Conservation (phyloP, 2,797 vertebrate genomes). For the Myiotriccus ornatus region DNA sequence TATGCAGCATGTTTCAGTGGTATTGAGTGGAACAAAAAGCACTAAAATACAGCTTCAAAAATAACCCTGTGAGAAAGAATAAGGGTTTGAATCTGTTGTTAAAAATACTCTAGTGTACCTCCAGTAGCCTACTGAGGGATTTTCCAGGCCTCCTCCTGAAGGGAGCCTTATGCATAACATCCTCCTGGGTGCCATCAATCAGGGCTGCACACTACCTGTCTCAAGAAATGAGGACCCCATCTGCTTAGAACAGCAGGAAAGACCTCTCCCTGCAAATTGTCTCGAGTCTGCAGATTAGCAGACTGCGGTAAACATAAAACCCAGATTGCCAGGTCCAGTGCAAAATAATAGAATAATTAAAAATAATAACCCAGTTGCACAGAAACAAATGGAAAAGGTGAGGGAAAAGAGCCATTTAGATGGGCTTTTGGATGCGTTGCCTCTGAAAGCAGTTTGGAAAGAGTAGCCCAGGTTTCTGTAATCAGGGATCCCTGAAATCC, state of each 20-base stretch:
- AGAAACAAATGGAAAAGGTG: neutral
- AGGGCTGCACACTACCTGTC: neutral
- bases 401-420: neutral
- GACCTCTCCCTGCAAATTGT: neutral
- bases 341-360: neutral
- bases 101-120: neutral
- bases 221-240: neutral
- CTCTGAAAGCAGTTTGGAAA: neutral
- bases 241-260: neutral
- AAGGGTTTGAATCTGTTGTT: slow-evolving; percentile 1
- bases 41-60: slow-evolving; percentile 17
- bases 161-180: neutral
- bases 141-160: neutral
- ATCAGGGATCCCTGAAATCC: neutral
- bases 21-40: slow-evolving; percentile 16
- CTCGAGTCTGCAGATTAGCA: neutral
- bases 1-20: neutral
- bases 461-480: neutral
- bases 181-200: neutral
- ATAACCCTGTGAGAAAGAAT: neutral
- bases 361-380: neutral
- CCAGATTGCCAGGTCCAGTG: neutral
- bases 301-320: neutral
- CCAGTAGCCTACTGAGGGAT: neutral
- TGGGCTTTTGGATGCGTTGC: neutral